Base-by-base conservation (phyloP, 2,797 vertebrate species). In the Sphenopsis melanotis region DNA sequence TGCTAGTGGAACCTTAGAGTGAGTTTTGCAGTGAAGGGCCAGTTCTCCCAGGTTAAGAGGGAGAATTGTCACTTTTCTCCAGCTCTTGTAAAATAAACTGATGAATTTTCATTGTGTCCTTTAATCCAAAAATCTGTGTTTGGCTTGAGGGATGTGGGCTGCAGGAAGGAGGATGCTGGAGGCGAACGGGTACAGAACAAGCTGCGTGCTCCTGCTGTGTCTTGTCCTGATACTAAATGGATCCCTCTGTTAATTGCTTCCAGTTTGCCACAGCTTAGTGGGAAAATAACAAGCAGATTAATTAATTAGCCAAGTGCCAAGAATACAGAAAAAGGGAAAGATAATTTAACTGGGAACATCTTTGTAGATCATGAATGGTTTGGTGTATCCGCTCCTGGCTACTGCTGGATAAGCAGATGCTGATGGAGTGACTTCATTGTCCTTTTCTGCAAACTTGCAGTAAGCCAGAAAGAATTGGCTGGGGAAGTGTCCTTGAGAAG, bases 71-170 rank as follows among this genome's bases (percentile, higher is more conserved):
- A 61, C 21, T 91, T 80, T 90, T 85, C 66, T 84, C 66, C 79
- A 37, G 59, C n/a, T 81, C 76, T 88, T 96, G 71, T 93, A 94
- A 94, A 97, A 96, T 97, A 97, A 97, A 97, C 53, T 19, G n/a
- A 56, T 61, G 23, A 82, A 59, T 64, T 87, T 87, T 52, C 30
- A 37, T 12, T 44, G 34, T 81, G 77, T 80, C 75, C n/a, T 52
- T 91, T 82, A 42, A 59, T 80, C 26, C 5, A 75, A 75, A 76
- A 91, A 36, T 52, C 11, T 78, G 46, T 15, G 27, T 56, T 46
- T 60, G 61, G 61, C 72, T 50, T 3, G 8, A 71, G 53, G 34
- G 46, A 26, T 24, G 49, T 17, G 49, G 49, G 34, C 65, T 81
- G 69, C 34, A 61, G 61, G 64, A 91, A 52, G 44, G 52, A 66